Percentiles rank a stretch among this genome's conserved stretches.
phyloP scores from a whole-genome alignment of 35 echinoderm and acorn worm genomes.

The Lytechinus variegatus region DNA sequence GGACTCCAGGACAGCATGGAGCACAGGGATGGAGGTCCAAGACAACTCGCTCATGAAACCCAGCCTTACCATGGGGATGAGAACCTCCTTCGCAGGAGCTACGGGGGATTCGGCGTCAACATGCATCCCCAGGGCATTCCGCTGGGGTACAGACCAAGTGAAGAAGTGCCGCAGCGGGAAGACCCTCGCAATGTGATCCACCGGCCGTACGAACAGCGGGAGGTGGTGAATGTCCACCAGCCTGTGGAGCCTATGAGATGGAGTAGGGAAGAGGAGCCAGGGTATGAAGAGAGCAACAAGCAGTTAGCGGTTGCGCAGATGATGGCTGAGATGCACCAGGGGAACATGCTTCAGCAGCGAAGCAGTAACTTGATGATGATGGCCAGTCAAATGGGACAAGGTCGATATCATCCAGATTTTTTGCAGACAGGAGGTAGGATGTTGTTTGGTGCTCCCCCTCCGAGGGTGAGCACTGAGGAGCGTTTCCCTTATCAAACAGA shows the following conservation, averaged over 20 bases:
- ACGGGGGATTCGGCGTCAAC: conserved; percentile 38
- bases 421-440: conserved; percentile 41
- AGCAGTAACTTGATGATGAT: conserved; percentile 51
- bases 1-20: conserved; percentile 30
- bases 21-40: conserved; percentile 33
- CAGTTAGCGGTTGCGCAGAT: conserved; percentile 47
- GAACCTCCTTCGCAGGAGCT: conserved; percentile 30
- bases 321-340: conserved; percentile 52
- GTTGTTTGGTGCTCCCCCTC: conserved; percentile 43
- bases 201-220: conserved; percentile 28
- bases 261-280: conserved; percentile 26
- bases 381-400: conserved; percentile 45
- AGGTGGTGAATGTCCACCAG: conserved; percentile 43
- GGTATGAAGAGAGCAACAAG: conserved; percentile 34
- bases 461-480: conserved; percentile 30
- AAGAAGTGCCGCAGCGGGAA: conserved; percentile 21
- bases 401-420: conserved; percentile 35
- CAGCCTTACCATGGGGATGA: conserved; percentile 25
- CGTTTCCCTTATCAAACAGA: conserved; percentile 8
- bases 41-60: conserved; percentile 40
- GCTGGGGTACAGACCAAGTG: neutral
- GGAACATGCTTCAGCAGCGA: conserved; percentile 46
- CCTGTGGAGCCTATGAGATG: conserved; percentile 44
- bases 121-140: conserved; percentile 22
- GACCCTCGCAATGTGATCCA: conserved; percentile 32